phyloP scores from a whole-genome alignment of 2,888 invertebrate genomes.

The Caenorhabditis auriculariae region DNA sequence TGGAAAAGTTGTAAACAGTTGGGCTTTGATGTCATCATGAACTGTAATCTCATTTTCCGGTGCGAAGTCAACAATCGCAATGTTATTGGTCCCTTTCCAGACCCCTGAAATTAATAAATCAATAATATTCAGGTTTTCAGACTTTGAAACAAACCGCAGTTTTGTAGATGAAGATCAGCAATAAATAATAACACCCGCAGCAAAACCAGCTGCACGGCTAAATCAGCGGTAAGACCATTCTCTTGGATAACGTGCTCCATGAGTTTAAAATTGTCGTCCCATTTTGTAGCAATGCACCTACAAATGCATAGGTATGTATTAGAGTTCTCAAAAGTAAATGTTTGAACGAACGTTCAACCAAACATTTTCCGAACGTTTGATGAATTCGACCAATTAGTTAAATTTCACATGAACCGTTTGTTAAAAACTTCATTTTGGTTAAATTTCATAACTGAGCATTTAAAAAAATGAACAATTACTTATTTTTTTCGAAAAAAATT shows the following conservation, averaged over 20 bases:
- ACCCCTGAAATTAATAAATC: constrained; percentile 8
- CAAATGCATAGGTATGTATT: too few relatives aligned
- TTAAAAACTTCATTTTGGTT: too few relatives aligned
- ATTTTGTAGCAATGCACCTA: constrained; percentile 13
- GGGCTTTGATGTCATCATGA: constrained; percentile 6
- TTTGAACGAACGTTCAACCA: too few relatives aligned
- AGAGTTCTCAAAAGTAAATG: too few relatives aligned
- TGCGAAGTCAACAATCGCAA: constrained; percentile 7
- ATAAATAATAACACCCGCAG: constrained; percentile 9
- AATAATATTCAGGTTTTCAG: constrained; percentile 10
- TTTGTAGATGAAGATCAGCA: constrained; percentile 9
- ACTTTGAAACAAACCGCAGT: constrained; percentile 20
- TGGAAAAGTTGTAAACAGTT: constrained; percentile 12
- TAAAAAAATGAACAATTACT: too few relatives aligned
- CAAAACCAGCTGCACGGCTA: constrained; percentile 8
- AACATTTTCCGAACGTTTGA: too few relatives aligned
- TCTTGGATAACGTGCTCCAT: constrained; percentile 6
- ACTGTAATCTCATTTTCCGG: background rate
- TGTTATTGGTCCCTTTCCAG: constrained; percentile 7
- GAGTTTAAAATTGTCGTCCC: constrained; percentile 10
- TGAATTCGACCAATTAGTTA: too few relatives aligned
- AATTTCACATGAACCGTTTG: too few relatives aligned
- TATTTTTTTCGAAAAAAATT: too few relatives aligned
- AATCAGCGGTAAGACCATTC: constrained; percentile 6
- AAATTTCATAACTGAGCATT: too few relatives aligned